A percentile compares a stretch with the other conserved stretches of the same genome.
phyloP scores from a whole-genome alignment of 2,797 vertebrate genomes.

The Rhadinocentrus ornatus region DNA sequence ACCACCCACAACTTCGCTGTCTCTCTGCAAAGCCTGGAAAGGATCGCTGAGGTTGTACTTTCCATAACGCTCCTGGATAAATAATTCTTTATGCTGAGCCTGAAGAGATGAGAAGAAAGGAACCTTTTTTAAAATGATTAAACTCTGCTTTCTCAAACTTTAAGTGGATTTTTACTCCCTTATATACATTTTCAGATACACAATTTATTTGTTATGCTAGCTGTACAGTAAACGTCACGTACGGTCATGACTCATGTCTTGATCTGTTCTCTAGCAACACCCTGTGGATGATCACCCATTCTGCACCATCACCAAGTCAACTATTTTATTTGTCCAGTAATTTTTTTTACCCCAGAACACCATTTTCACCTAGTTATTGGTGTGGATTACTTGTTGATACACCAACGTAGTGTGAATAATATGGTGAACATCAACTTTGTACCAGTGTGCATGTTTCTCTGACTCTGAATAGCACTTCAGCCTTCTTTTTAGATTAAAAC shows the following conservation, averaged over 20 bases:
- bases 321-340: not conserved
- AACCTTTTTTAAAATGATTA: not conserved
- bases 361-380: not conserved
- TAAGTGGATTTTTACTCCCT: not conserved
- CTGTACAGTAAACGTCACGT: not conserved
- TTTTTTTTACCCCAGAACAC: not conserved
- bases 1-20: slow-evolving; percentile 86
- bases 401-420: not conserved
- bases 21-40: slow-evolving; percentile 93
- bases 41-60: slow-evolving; percentile 95
- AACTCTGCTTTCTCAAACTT: not conserved
- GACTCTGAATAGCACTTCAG: not conserved
- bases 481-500: not conserved
- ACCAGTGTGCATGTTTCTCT: not conserved
- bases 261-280: not conserved
- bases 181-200: not conserved
- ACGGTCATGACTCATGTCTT: not conserved
- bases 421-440: not conserved
- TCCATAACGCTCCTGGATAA: slow-evolving; percentile 94
- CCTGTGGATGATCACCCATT: not conserved
- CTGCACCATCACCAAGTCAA: not conserved
- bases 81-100: slow-evolving; percentile 92
- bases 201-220: too few relatives aligned
- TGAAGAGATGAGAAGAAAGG: slow-evolving; percentile 50
- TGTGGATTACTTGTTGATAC: not conserved